These are phyloP conservation scores for Hylaeus anthracinus DNA, from an alignment of 1,140 invertebrate genomes.

Conservation along the genomic window DNA sequence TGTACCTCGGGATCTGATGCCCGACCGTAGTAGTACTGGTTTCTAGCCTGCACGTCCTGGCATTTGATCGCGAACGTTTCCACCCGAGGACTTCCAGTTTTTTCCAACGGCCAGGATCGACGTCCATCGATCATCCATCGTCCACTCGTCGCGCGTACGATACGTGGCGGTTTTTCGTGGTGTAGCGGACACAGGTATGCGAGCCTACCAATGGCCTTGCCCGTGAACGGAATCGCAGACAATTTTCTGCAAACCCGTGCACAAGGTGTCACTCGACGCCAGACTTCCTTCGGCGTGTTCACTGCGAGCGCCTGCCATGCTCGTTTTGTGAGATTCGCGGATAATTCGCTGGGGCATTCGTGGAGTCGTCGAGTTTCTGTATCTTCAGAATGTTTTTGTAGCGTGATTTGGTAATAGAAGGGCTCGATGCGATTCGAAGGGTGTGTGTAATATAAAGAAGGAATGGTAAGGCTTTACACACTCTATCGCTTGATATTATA, in stretches of 20 bases:
- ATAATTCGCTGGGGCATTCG: too few species aligned
- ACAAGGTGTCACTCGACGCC: constrained; percentile 41
- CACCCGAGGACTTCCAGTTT: constrained; percentile 63
- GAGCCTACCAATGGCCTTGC: background rate
- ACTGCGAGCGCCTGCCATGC: too few species aligned
- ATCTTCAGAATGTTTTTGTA: too few species aligned
- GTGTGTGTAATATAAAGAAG: too few species aligned
- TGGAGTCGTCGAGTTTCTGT: too few species aligned
- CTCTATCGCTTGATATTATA: too few species aligned
- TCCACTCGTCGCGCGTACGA: constrained; percentile 2
- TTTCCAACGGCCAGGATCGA: constrained; percentile 56
- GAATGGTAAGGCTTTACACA: too few species aligned
- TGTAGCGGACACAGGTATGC: constrained; percentile 49
- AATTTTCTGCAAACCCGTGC: constrained; percentile 42
- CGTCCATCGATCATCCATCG: constrained; percentile 74
- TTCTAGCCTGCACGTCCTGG: constrained; percentile 33
- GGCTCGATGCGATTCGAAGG: too few species aligned
- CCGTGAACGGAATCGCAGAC: constrained; percentile 32
- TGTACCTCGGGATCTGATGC: constrained; percentile 45
- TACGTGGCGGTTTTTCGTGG: constrained; percentile 68
- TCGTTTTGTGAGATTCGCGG: too few species aligned
- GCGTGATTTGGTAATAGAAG: too few species aligned
- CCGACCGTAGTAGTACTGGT: constrained; percentile 35
- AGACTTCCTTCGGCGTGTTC: background rate
- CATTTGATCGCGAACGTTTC: constrained; percentile 56